Evolutionary conservation across 1,140 invertebrate species (phyloP), one percentile per base, ranked within the genome.

Genomic region (Helicorthomorpha holstii): DNA sequence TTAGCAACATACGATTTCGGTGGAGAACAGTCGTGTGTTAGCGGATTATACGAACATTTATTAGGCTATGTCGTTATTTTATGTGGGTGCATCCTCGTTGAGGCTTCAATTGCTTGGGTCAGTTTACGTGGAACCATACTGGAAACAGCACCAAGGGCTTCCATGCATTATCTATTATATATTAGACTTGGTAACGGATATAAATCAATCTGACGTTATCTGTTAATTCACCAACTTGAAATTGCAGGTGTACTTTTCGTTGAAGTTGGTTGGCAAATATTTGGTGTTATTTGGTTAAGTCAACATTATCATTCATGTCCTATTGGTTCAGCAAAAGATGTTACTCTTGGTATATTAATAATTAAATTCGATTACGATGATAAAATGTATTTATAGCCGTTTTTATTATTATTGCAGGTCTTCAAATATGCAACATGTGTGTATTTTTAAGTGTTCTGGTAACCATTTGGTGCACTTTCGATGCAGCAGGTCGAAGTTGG

Each of bases 381-480:
- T 38, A 26, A 51, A 3, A 7, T 46, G 7, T 50, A 25, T 27
- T 49, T 16, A 45, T 45, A 27, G 23, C 2, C 22, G 23, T 22
- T 16, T 48, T 42, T n/a, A 27, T 49, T 4, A 45, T 56, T 45
- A 34, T 65, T 66, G 42, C 65, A 88, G 85, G 80, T 58, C 74
- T 89, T 59, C 78, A 88, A 53, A 76, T 88, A 56, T 83, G 79
- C 64, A 86, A 85, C 62, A 85, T 81, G 76, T 75, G 77, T 50
- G 75, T 90, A 48, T 63, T 89, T 53, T 69, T 83, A 34, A 78
- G 76, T 23, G 75, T 86, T 21, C 59, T 85, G 26, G 76, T 86
- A 49, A 87, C 83, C 0, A 77, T 84, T 1, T 90, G 85, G 85
- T 91, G 86, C 64, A 83, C 82, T 16, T 92, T 85, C 64, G 86